Base-by-base conservation (phyloP, 2,797 vertebrate genomes). In the Sebastes melanostomus region DNA sequence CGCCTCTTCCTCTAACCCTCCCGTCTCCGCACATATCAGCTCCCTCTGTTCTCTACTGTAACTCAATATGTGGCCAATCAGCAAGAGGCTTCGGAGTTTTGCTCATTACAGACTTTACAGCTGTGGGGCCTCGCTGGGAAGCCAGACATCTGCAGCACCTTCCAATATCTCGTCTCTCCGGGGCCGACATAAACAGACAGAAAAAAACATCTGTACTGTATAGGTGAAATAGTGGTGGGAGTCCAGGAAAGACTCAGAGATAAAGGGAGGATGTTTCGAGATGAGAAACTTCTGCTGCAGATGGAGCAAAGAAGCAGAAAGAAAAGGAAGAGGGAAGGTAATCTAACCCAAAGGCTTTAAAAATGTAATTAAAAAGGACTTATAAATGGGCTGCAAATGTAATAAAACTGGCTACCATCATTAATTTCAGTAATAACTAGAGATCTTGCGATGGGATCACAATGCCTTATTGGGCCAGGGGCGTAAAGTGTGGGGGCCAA, bases 91-190 rank as follows among this genome's bases (percentile, higher is more conserved):
- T 83, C 54, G 25, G 72, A 75, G 71, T 84, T 81, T 79, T 71
- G 81, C 84, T 91, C 82, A 86, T 92, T 89, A 90, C 86, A 87
- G 86, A 78, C 86, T 91, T 92, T 82, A 87, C 92, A 95, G 93
- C 93, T 94, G 93, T 56, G 84, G 86, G 83, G 80, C 84, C 74
- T 86, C 27, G 55, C 73, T 70, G 86, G 46, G 86, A 81, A 89
- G 89, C 79, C 81, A 85, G 83, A 91, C 91, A 95, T 93, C 92
- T 94, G 91, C 88, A 90, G 85, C 90, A 94, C 90, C 91, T 91
- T 89, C 86, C 71, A 88, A 90, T 85, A 85, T 88, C 78, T 79
- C 72, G 32, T 71, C 86, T 86, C 80, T 86, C 67, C 76, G 63
- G 73, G 79, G 80, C 67, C 52, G 66, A 85, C 83, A 88, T 77